phyloP scores from a whole-genome alignment of 2,113 vertebrate species.

The Arizona elegans region DNA sequence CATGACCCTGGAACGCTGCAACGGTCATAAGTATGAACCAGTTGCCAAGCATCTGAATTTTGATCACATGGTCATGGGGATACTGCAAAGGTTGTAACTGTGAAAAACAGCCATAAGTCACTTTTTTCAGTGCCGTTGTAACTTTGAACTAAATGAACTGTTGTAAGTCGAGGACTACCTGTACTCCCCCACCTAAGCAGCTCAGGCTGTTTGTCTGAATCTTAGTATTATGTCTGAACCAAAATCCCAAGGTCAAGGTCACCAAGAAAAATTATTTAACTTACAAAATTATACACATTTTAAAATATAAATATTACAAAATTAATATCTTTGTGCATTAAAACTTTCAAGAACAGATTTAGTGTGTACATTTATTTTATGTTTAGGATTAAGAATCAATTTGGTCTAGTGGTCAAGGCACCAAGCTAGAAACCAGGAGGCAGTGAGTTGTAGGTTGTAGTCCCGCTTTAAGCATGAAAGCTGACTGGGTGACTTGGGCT shows the following conservation, averaged over 20 bases:
- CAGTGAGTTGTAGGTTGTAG: background rate
- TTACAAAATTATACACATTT: background rate
- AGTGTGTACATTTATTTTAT: background rate
- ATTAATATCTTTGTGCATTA: background rate
- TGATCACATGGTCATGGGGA: no score
- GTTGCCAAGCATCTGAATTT: no score
- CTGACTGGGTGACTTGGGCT: background rate
- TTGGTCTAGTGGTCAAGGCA: background rate
- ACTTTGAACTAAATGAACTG: no score
- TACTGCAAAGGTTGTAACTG: no score
- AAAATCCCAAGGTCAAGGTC: background rate
- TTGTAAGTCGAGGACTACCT: no score
- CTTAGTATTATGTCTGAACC: background rate
- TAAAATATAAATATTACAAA: background rate
- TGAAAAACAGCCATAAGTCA: no score
- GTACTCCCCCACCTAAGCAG: background rate
- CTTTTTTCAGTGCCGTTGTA: no score
- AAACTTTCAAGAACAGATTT: background rate
- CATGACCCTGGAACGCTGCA: no score
- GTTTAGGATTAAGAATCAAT: background rate
- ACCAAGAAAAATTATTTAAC: background rate
- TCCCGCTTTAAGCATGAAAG: background rate
- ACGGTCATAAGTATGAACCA: no score
- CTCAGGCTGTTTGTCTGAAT: background rate
- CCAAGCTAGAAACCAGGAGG: background rate